These are phyloP conservation scores for Philotrypesis tridentata DNA, from an alignment of 1,140 invertebrate species.

Conservation along the genomic window DNA sequence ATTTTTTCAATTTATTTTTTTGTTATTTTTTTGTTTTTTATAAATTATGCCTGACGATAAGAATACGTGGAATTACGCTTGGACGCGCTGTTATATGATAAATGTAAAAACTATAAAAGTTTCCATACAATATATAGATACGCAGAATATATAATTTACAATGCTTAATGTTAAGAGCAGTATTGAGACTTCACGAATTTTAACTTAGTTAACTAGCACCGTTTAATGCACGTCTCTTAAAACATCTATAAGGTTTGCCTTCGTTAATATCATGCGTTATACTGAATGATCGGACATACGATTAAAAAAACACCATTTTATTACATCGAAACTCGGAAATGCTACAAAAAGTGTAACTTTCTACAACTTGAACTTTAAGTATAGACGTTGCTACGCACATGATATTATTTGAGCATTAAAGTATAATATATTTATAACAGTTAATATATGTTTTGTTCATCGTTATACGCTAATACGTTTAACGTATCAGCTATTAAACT, in stretches of 20 bases:
- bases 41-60: not conserved
- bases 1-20: not conserved
- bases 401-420: not conserved
- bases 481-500: not conserved
- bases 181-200: not conserved
- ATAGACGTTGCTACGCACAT: not conserved
- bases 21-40: not conserved
- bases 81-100: not conserved
- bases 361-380: not conserved
- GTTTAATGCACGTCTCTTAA: slow-evolving; percentile 19
- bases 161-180: slow-evolving; percentile 29
- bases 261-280: not conserved
- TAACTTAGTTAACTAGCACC: slow-evolving; percentile 49
- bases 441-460: slow-evolving; percentile 8
- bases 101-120: slow-evolving; percentile 43
- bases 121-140: not conserved
- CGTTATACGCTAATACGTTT: not conserved
- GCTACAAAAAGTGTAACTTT: not conserved
- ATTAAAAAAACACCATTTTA: not conserved
- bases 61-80: not conserved
- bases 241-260: not conserved
- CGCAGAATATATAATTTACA: slow-evolving; percentile 40
- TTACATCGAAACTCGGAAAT: slow-evolving; percentile 15
- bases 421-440: not conserved
- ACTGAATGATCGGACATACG: not conserved